A percentile compares a stretch with the other conserved stretches of the same genome.
phyloP scores from a whole-genome alignment of 1,140 invertebrate genomes.

The Hypothenemus hampei region DNA sequence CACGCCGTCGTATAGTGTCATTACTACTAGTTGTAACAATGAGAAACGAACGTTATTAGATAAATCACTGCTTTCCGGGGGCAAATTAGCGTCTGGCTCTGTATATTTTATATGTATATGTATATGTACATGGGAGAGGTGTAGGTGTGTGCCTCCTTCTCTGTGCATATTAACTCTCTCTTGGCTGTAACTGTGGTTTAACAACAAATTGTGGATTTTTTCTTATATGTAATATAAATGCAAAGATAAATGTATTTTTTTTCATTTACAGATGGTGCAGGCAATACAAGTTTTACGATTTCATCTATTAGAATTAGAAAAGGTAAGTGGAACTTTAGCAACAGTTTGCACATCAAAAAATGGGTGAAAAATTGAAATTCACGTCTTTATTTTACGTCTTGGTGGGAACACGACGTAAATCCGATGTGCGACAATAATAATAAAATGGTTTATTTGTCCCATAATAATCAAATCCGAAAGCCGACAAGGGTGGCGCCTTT shows the following conservation, averaged over 20 bases:
- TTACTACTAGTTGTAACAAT: constrained; percentile 39
- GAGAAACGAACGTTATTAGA: constrained; percentile 35
- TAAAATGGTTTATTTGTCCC: too few species aligned
- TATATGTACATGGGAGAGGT: constrained; percentile 35
- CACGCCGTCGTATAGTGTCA: constrained; percentile 23
- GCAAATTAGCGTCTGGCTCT: constrained; percentile 35
- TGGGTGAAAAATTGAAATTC: too few species aligned
- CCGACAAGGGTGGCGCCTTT: too few species aligned
- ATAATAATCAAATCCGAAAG: too few species aligned
- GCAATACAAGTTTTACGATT: constrained; percentile 99
- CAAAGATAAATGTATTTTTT: constrained; percentile 44
- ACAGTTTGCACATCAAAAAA: too few species aligned
- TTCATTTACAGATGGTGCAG: constrained; percentile 97
- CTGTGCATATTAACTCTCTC: too few species aligned
- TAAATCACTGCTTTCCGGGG: constrained; percentile 43
- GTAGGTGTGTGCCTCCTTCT: constrained; percentile 36
- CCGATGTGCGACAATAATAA: too few species aligned
- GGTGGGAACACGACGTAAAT: too few species aligned
- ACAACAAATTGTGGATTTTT: constrained; percentile 3
- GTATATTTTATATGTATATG: too few species aligned
- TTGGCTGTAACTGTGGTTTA: too few species aligned
- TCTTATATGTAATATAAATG: too few species aligned
- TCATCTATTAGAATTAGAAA: constrained; percentile 99
- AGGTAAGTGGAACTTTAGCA: constrained; percentile 93
- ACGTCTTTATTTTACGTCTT: too few species aligned